Base-by-base conservation (phyloP, 2,888 invertebrate genomes). In the Lysandra bellargus region DNA sequence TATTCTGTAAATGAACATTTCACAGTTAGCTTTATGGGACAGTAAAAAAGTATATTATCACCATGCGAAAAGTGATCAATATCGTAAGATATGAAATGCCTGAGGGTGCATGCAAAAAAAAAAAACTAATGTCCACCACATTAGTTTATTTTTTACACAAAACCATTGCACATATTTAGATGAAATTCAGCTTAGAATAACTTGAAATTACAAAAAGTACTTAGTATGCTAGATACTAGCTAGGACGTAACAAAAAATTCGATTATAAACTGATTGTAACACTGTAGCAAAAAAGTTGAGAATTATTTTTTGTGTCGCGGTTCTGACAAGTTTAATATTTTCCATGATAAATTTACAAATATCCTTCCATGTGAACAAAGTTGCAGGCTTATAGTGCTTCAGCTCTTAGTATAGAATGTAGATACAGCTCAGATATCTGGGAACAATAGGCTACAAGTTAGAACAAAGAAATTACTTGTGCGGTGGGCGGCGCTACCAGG, bases 401-500 rank as follows among this genome's bases (percentile, higher is more conserved):
- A 69, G 37, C 14, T 69, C 14, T 37, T 6, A 23, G 5, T 37
- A 14, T 30, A 64, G 64, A 69, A 69, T 69, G 69, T 69, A 69
- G 69, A 69, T 69, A 69, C 33, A 69, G 14, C 5, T 37, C 33
- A 23, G 69, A 69, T 69, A 69, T 9, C 69, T 64, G 33, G 30
- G 69, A 69, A 69, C 69, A 69, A 69, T 69, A 69, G 69, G 69
- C 69, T 69, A 69, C 69, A 69, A 37, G 69, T 33, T 33, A 86
- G 86, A 91, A 93, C 92, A 92, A 93, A 91, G 90, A 92, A 92
- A 91, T 90, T 89, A 89, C 86, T 84, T 53, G 76, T 86, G 88
- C 89, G 88, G 87, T 82, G 84, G 83, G 82, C 84, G 83, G 84
- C 82, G 84, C 82, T 80, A 77, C 85, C 30, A 53, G 76, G 9